Conservation (phyloP, 2,797 vertebrate species). For the Microcaecilia unicolor region DNA sequence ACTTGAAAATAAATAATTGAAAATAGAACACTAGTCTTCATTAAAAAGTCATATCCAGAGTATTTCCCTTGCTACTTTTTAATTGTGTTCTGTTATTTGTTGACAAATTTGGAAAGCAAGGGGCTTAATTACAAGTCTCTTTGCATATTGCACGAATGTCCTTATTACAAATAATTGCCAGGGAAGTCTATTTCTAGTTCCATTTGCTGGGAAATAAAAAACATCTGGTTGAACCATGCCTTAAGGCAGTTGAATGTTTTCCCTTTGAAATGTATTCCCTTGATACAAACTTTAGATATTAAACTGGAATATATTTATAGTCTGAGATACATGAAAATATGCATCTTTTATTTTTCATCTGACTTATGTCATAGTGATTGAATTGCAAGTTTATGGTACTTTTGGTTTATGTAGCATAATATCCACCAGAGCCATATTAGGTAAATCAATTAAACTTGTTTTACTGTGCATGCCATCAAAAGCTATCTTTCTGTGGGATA, state of each 20-base stretch:
- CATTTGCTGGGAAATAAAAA: conserved; percentile 15
- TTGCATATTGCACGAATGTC: conserved; percentile 8
- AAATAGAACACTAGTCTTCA: conserved; percentile 16
- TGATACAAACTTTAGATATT: conserved; percentile 20
- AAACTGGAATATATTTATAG: conserved; percentile 21
- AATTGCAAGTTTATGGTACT: no score
- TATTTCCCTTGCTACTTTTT: conserved; percentile 9
- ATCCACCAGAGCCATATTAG: not conserved
- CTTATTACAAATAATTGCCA: conserved; percentile 21
- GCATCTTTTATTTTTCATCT: conserved; percentile 21
- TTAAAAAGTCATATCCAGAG: conserved; percentile 8
- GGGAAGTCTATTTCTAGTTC: conserved; percentile 5
- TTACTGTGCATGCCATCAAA: not conserved
- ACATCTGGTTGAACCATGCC: conserved; percentile 15
- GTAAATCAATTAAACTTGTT: conserved; percentile 5
- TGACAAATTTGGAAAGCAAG: conserved; percentile 24
- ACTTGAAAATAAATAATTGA: no score
- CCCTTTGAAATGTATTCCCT: conserved; percentile 20
- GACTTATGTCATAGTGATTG: conserved; percentile 22
- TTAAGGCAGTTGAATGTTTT: conserved; percentile 17
- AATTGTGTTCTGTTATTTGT: conserved; percentile 13
- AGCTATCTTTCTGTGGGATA: not conserved
- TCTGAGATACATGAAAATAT: conserved; percentile 9
- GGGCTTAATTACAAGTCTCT: conserved; percentile 20
- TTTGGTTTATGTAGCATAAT: conserved; percentile 6